phyloP scores from a whole-genome alignment of 2,113 vertebrate species.

The Ptilonorhynchus violaceus region DNA sequence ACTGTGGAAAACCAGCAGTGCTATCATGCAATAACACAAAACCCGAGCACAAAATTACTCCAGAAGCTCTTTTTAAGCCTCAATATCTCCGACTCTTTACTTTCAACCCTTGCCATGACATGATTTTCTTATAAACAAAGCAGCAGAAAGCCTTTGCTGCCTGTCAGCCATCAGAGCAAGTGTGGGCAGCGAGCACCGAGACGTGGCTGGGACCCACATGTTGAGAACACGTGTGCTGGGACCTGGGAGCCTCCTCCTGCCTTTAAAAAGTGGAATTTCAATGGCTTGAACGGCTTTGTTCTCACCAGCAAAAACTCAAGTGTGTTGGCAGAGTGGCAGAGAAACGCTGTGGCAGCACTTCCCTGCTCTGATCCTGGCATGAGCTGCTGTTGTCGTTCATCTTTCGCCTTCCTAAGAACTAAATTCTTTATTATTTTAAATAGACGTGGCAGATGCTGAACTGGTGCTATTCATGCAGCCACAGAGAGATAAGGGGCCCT shows the following conservation, averaged over 20 bases:
- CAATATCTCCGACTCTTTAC: not conserved
- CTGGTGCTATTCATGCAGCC: not conserved
- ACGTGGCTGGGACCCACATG: not conserved
- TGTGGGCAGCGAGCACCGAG: not conserved
- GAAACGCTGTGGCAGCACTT: not conserved
- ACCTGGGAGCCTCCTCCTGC: not conserved
- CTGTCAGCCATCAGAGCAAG: not conserved
- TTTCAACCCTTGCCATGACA: not conserved
- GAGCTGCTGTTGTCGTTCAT: not conserved
- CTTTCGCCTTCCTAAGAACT: not conserved
- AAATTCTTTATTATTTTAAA: constrained; percentile 31
- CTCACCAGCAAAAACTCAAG: not conserved
- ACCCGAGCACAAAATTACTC: not conserved
- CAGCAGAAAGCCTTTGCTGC: not conserved
- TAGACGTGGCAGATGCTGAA: not conserved
- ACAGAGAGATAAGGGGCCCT: not conserved
- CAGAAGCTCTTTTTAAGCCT: not conserved
- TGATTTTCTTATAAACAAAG: not conserved
- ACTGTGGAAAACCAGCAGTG: not conserved
- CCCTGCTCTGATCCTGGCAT: not conserved
- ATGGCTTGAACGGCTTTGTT: not conserved
- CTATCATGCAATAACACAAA: not conserved
- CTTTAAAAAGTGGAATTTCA: not conserved
- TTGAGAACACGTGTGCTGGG: not conserved
- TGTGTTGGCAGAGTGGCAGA: not conserved